These are phyloP conservation scores for Alcis repandata DNA, from an alignment of 2,888 invertebrate genomes.

Conservation along the genomic window DNA sequence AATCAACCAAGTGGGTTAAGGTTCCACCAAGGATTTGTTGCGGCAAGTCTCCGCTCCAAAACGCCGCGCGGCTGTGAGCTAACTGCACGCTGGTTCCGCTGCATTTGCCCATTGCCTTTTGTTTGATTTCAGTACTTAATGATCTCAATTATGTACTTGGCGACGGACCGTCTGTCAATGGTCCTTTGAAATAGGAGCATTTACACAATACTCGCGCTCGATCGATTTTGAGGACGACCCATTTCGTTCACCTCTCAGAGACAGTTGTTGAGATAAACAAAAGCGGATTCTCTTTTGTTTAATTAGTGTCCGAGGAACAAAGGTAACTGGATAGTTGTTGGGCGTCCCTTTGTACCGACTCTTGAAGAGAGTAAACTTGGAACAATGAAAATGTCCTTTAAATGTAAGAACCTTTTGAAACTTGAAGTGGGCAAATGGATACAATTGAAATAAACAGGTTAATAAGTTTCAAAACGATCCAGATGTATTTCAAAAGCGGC, in stretches of 20 bases:
- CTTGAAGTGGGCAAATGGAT: slow-evolving; percentile 57
- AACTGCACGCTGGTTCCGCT: slow-evolving; percentile 82
- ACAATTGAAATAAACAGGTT: slow-evolving; percentile 82
- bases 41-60: slow-evolving; percentile 86
- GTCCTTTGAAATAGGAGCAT: slow-evolving; percentile 58
- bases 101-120: slow-evolving; percentile 78
- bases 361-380: slow-evolving; percentile 60
- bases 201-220: slow-evolving; percentile 49
- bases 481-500: slow-evolving; percentile 84
- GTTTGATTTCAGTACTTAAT: slow-evolving; percentile 56
- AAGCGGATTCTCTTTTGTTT: slow-evolving; percentile 76
- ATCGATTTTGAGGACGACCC: slow-evolving; percentile 39
- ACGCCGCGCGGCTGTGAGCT: slow-evolving; percentile 81
- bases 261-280: slow-evolving; percentile 67
- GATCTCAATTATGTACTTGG: slow-evolving; percentile 59
- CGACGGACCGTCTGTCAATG: slow-evolving; percentile 70
- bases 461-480: slow-evolving; percentile 86
- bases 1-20: slow-evolving; percentile 87
- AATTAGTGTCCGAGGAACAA: slow-evolving; percentile 80
- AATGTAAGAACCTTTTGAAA: slow-evolving; percentile 67
- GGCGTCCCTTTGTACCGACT: slow-evolving; percentile 72
- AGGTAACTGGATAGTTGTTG: slow-evolving; percentile 81
- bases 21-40: slow-evolving; percentile 86
- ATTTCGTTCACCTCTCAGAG: slow-evolving; percentile 70
- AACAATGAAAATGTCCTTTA: slow-evolving; percentile 79